Conservation (phyloP, 2,797 vertebrate genomes). For the Malurus leucopterus region DNA sequence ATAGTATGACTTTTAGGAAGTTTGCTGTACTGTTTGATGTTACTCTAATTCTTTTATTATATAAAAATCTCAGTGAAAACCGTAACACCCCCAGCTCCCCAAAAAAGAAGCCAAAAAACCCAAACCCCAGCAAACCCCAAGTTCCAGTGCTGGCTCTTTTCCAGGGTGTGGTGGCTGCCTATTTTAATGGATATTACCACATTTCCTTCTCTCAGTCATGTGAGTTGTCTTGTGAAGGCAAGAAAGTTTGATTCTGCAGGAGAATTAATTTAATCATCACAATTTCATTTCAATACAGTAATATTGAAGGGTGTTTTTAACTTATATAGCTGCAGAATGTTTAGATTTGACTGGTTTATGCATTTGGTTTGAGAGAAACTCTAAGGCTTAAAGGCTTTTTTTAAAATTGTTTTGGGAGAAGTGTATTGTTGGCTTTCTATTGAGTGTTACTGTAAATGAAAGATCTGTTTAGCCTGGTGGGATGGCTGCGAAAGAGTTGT, state of each 20-base stretch:
- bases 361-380: background rate
- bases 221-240: background rate
- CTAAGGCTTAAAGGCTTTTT: background rate
- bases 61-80: background rate
- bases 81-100: fast-evolving
- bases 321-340: background rate
- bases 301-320: background rate
- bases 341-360: background rate
- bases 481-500: background rate
- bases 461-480: background rate
- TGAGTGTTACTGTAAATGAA: background rate
- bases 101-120: background rate
- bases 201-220: background rate
- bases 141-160: background rate
- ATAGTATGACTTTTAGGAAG: background rate
- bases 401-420: background rate
- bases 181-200: background rate
- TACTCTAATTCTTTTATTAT: background rate
- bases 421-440: background rate
- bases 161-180: background rate
- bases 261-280: background rate
- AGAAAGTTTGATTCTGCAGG: background rate
- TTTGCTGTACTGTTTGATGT: background rate
- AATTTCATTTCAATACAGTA: background rate
- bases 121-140: background rate